Evolutionary conservation across 37 sponge, comb jelly and placozoan species (phyloP).

Genomic region (Spongia lamella): DNA sequence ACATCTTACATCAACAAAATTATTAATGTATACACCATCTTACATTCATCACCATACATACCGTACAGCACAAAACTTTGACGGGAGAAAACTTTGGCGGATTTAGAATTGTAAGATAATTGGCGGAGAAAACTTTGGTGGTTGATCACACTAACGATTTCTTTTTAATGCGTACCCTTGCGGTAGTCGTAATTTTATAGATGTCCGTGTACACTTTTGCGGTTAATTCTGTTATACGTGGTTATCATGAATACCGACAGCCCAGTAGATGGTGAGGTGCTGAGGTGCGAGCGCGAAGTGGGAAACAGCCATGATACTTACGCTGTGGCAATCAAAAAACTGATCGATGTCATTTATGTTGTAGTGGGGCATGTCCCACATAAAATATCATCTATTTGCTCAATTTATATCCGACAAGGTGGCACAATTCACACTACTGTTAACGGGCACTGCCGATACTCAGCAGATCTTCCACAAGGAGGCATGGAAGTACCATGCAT

Average conservation of each 20-base stretch:
- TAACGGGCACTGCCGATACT: slow-evolving; percentile 18
- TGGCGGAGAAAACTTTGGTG: no score
- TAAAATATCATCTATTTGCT: slow-evolving; percentile 29
- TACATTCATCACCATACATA: no score
- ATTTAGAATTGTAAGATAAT: no score
- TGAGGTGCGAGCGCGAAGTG: slow-evolving; percentile 19
- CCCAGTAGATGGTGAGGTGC: slow-evolving; percentile 21
- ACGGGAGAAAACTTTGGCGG: no score
- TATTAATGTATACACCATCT: no score
- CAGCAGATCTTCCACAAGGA: slow-evolving; percentile 38
- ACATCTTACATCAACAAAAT: no score
- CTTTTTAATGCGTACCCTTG: no score
- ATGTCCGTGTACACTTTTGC: no score
- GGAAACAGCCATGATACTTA: slow-evolving; percentile 27
- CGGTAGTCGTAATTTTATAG: no score
- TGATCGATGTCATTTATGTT: not conserved
- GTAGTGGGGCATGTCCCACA: slow-evolving; percentile 44
- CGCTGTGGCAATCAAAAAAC: slow-evolving; percentile 27
- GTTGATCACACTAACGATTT: no score
- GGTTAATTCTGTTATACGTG: slow-evolving; percentile 9
- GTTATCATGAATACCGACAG: slow-evolving; percentile 21
- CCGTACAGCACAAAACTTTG: no score
- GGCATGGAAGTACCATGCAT: slow-evolving; percentile 44
- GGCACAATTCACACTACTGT: slow-evolving; percentile 23
- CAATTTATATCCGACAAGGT: slow-evolving; percentile 15